A percentile compares a stretch with the other conserved stretches of the same genome.
phyloP scores from a whole-genome alignment of 1,140 invertebrate species.

The Lucilia sericata region DNA sequence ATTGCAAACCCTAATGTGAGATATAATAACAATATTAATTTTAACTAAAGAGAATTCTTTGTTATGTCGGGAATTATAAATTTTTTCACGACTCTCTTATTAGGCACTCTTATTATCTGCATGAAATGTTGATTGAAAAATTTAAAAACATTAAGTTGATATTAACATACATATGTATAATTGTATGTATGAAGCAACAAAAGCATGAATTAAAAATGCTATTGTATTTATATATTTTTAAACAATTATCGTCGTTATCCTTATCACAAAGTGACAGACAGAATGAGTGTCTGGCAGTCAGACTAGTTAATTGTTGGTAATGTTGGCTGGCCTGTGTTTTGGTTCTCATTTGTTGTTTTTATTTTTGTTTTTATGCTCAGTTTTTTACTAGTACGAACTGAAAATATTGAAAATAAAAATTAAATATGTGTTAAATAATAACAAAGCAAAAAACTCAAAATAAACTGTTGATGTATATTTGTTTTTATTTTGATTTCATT shows the following conservation, averaged over 20 bases:
- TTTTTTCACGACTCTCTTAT: too few species aligned
- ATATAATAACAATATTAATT: too few species aligned
- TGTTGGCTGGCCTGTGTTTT: neutral
- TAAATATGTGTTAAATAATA: neutral
- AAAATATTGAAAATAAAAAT: neutral
- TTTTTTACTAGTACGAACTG: neutral
- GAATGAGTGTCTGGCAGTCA: neutral
- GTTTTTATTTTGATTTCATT: neutral
- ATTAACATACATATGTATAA: too few species aligned
- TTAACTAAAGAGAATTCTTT: too few species aligned
- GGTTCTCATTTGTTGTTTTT: neutral
- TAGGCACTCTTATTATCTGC: too few species aligned
- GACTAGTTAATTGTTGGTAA: neutral
- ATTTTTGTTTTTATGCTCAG: neutral
- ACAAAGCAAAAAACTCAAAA: constrained; percentile 8
- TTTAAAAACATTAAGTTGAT: too few species aligned
- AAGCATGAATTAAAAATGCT: too few species aligned
- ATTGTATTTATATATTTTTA: too few species aligned
- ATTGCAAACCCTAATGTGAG: too few species aligned
- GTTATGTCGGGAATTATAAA: too few species aligned
- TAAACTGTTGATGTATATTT: constrained; percentile 5
- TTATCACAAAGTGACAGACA: neutral
- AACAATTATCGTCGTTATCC: neutral
- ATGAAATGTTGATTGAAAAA: too few species aligned
- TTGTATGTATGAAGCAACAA: too few species aligned